Percentiles rank a stretch among this genome's conserved stretches.
These are phyloP conservation scores for Tigriopus californicus DNA, from an alignment of 2,888 invertebrate species.

Conservation along the genomic window DNA sequence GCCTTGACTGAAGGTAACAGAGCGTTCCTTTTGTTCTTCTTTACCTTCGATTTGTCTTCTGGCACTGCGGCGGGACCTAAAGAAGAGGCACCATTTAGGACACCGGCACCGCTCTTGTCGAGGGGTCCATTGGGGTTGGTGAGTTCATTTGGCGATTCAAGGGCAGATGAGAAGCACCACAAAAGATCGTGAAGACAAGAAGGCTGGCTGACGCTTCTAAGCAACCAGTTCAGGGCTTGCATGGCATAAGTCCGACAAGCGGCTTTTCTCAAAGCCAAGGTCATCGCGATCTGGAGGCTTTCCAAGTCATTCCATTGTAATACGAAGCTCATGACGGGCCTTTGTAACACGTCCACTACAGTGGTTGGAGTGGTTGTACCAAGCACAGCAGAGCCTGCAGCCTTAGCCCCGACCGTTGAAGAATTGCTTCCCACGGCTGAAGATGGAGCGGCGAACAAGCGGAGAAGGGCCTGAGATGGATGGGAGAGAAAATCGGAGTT, in stretches of 20 bases:
- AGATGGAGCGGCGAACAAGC: neutral
- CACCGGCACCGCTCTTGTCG: no score
- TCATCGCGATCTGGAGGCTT: slow-evolving; percentile 63
- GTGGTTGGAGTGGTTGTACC: slow-evolving; percentile 17
- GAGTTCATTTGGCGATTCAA: slow-evolving; percentile 27
- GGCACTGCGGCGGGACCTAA: neutral
- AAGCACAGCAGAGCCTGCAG: no score
- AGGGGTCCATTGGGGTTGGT: neutral
- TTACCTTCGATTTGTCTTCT: neutral
- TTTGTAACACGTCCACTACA: slow-evolving; percentile 43
- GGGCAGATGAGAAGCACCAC: slow-evolving; percentile 86
- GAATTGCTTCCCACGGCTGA: neutral
- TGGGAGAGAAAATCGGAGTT: slow-evolving; percentile 6
- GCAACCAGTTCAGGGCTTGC: slow-evolving; percentile 89
- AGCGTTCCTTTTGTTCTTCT: neutral
- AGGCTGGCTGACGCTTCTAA: slow-evolving; percentile 75
- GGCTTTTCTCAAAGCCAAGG: slow-evolving; percentile 51
- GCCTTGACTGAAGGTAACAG: neutral
- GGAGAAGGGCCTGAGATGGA: slow-evolving; percentile 8
- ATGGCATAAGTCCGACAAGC: slow-evolving; percentile 51
- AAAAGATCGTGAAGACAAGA: slow-evolving; percentile 79
- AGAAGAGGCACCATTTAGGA: neutral
- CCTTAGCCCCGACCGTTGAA: no score
- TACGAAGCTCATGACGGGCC: slow-evolving; percentile 74
- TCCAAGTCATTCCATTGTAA: slow-evolving; percentile 67